These are phyloP conservation scores for Drosophila nebulosa DNA, from an alignment of 1,140 invertebrate genomes.

Conservation along the genomic window DNA sequence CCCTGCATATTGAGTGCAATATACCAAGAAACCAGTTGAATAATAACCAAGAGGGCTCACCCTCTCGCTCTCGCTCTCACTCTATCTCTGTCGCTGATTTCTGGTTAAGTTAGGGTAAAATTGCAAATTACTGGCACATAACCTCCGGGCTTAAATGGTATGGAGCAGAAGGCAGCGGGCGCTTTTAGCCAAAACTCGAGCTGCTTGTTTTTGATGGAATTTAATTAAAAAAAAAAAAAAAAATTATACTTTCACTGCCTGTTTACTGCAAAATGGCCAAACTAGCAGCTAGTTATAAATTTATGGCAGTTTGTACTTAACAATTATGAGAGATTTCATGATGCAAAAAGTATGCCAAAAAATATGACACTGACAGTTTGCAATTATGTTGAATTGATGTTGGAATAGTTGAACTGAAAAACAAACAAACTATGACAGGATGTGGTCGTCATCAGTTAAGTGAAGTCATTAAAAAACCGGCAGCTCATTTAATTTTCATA, in stretches of 20 bases:
- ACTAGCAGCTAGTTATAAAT: slow-evolving; percentile 34
- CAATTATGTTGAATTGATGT: slow-evolving; percentile 2
- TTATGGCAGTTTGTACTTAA: slow-evolving; percentile 39
- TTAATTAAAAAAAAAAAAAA: slow-evolving; percentile 54
- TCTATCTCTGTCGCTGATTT: neutral
- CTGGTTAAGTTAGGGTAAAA: slow-evolving; percentile 35
- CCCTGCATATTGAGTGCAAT: neutral
- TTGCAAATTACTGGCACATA: slow-evolving; percentile 72
- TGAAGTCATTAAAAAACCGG: neutral
- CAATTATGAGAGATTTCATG: slow-evolving; percentile 59
- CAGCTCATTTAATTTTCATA: neutral
- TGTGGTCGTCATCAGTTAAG: neutral
- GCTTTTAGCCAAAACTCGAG: slow-evolving; percentile 13
- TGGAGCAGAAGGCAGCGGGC: neutral
- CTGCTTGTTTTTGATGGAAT: slow-evolving; percentile 17
- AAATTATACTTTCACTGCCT: slow-evolving; percentile 62
- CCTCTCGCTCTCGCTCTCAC: neutral
- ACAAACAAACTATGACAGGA: slow-evolving; percentile 5
- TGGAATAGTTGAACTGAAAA: neutral
- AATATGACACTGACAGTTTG: slow-evolving; percentile 29
- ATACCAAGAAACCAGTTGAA: slow-evolving; percentile 74
- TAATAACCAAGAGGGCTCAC: slow-evolving; percentile 50
- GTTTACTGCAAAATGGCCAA: slow-evolving; percentile 41
- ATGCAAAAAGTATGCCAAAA: slow-evolving; percentile 2
- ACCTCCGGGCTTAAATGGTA: slow-evolving; percentile 51